Conservation (phyloP, 2,113 vertebrate species). For the Carettochelys insculpta region DNA sequence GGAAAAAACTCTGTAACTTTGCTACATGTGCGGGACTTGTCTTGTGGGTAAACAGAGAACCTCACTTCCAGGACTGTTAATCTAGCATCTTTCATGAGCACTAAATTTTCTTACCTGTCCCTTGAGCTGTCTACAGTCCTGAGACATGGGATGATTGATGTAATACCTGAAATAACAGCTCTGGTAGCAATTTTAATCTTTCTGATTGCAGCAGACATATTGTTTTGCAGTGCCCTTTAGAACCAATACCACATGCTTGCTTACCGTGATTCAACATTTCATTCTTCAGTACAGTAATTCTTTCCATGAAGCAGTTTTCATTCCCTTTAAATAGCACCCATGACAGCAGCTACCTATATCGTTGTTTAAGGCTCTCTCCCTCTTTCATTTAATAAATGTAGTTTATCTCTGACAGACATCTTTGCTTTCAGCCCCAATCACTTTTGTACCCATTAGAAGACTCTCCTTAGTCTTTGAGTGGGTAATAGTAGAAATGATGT, state of each 20-base stretch:
- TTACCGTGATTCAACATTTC: constrained; percentile 36
- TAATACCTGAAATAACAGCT: background rate
- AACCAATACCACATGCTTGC: background rate
- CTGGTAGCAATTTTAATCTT: constrained; percentile 25
- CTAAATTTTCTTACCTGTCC: background rate
- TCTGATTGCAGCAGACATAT: background rate
- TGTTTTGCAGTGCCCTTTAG: background rate
- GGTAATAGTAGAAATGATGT: background rate
- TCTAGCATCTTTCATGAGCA: background rate
- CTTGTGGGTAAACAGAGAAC: background rate
- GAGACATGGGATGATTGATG: background rate
- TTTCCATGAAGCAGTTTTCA: background rate
- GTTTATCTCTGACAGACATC: background rate
- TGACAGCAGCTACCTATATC: background rate
- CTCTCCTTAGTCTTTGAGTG: background rate
- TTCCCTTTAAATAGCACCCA: background rate
- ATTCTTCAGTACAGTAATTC: constrained; percentile 39
- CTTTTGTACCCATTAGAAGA: background rate
- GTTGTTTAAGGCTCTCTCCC: background rate
- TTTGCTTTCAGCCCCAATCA: background rate
- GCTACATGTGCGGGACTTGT: background rate
- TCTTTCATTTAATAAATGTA: background rate
- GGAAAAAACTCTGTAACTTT: background rate
- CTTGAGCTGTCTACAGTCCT: background rate
- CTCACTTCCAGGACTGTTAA: background rate